These are phyloP conservation scores for Notothenia coriiceps DNA, from an alignment of 2,113 vertebrate species.

Conservation along the genomic window DNA sequence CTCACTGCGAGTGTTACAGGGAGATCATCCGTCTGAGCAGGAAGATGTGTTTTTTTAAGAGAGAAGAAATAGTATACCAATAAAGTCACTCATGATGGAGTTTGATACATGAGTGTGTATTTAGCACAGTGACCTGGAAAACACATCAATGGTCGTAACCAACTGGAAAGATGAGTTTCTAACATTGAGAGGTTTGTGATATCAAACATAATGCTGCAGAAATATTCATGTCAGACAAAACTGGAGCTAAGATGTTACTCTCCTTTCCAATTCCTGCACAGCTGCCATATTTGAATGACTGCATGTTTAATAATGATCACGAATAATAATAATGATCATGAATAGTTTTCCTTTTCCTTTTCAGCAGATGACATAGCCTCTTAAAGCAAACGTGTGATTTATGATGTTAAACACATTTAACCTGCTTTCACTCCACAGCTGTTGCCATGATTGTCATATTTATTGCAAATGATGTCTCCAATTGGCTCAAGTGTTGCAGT, in stretches of 20 bases:
- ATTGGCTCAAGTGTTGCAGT: background rate
- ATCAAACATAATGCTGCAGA: background rate
- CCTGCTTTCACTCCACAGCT: background rate
- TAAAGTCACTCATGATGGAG: too few species aligned
- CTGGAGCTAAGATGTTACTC: background rate
- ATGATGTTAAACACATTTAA: too few species aligned
- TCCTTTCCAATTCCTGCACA: background rate
- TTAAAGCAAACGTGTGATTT: too few species aligned
- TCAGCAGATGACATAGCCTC: too few species aligned
- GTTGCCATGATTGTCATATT: background rate
- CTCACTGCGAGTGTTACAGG: background rate
- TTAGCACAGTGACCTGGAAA: background rate
- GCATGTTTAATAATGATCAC: background rate
- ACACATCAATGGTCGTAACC: background rate
- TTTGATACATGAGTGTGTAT: too few species aligned
- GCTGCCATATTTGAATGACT: background rate
- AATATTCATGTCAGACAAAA: background rate
- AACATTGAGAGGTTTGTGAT: background rate
- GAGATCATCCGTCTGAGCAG: background rate
- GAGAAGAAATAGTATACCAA: too few species aligned
- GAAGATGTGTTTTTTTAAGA: background rate
- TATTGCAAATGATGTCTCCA: background rate
- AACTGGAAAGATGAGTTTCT: background rate
- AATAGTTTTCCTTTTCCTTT: too few species aligned
- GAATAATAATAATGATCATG: too few species aligned